Evolutionary conservation across 2,113 vertebrate genomes (phyloP), one percentile per base, ranked within the genome.

Genomic region (Morone saxatilis): DNA sequence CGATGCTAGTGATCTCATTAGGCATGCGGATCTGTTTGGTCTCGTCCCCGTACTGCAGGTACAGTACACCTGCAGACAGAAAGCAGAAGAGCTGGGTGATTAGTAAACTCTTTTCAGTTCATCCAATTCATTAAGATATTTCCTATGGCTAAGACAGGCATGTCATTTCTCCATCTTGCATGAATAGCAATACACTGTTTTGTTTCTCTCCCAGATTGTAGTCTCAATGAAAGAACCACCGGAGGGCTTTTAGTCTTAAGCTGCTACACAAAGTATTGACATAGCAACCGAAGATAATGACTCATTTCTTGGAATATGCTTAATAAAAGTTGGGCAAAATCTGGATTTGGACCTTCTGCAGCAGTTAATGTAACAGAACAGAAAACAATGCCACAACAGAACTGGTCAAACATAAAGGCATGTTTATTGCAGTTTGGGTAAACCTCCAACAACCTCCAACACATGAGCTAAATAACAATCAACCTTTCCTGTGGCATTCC

Each of bases 11-110:
- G 92, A 99, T 96, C 95, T 99, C 97, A 61, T 99, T 99, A 0
- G 98, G 98, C 98, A 99, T 99, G 92, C 96, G 96, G 89, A 98
- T 90, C 94, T 98, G 97, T 90, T 97, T 98, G 83, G 97, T 98
- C 94, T 99, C 98, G 56, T 99, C 98, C 50, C 97, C 97, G 36
- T 99, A 99, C 87, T 99, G 98, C 90, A 99, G 97, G 92, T 97
- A 98, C 51, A 99, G 95, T 71, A 98, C 97, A 76, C 98, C 98
- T 99, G 85, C 4, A 45, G 25, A 38, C 22, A 81, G 38, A 69
- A 10, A 80, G 36, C 51, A 61, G 14, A 19, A 16, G 14, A 71
- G 13, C 71, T 1, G 1, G 31, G 25, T n/a, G 43, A 60, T 89
- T 31, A 65, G 36, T 16, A n/a, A 56, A 41, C 40, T 13, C 5